Conservation (phyloP, 2,888 invertebrate species). For the Neria commutata region DNA sequence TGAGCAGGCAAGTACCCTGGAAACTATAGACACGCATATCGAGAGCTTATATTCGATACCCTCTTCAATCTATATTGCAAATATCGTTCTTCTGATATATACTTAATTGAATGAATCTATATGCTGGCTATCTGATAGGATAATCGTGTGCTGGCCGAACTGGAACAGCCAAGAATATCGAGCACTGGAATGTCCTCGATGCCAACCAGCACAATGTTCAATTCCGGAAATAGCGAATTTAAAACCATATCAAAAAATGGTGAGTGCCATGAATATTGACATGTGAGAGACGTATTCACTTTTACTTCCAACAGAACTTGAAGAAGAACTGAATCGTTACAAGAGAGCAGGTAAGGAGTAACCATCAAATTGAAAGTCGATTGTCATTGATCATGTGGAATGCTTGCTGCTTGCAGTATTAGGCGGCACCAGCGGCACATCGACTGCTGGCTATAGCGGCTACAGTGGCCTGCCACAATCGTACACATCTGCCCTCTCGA, state of each 20-base stretch:
- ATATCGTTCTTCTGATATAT: background rate
- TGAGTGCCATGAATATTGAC: slow-evolving; percentile 28
- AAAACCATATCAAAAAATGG: slow-evolving; percentile 59
- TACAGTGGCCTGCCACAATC: slow-evolving; percentile 48
- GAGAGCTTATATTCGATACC: slow-evolving; percentile 5
- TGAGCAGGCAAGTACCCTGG: slow-evolving; percentile 68
- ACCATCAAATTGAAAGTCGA: background rate
- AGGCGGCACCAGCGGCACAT: slow-evolving; percentile 45
- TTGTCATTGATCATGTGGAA: background rate
- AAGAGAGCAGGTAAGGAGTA: slow-evolving; percentile 47
- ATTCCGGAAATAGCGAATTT: slow-evolving; percentile 55
- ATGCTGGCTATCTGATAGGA: slow-evolving; percentile 62
- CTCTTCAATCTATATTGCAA: background rate
- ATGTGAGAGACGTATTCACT: background rate
- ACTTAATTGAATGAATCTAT: background rate
- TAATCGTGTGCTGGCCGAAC: slow-evolving; percentile 85
- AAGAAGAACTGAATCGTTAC: slow-evolving; percentile 59
- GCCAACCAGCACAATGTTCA: slow-evolving; percentile 55
- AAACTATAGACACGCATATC: too few relatives aligned
- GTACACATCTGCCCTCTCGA: slow-evolving; percentile 49
- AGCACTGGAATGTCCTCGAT: slow-evolving; percentile 53
- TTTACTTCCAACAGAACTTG: slow-evolving; percentile 43
- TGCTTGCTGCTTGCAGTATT: slow-evolving; percentile 36
- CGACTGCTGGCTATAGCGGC: slow-evolving; percentile 45
- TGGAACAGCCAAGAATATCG: slow-evolving; percentile 77